Percentiles rank a stretch among this genome's conserved stretches.
Conservation (phyloP, 2,113 vertebrate genomes). For the Castor canadensis region DNA sequence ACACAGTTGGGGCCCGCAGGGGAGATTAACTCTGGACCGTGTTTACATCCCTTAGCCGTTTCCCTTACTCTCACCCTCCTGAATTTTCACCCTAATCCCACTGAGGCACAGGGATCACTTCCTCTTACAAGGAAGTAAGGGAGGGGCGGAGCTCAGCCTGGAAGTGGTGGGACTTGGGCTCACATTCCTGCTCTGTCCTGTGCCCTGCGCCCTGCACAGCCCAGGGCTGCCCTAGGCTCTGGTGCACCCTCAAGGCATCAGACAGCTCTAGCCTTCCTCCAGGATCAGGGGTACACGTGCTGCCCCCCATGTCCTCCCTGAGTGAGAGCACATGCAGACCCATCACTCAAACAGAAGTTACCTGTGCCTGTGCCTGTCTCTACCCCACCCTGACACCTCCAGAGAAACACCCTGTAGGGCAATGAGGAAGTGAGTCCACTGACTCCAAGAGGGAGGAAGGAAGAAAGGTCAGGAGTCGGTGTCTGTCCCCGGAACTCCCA, state of each 20-base stretch:
- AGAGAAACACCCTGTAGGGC: rapidly evolving
- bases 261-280: neutral
- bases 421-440: rapidly evolving
- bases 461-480: too few relatives aligned
- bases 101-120: rapidly evolving
- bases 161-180: neutral
- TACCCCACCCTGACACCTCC: neutral
- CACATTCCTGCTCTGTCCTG: neutral
- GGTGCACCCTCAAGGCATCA: rapidly evolving
- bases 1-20: rapidly evolving
- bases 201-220: neutral
- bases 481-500: neutral
- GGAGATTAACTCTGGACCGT: rapidly evolving
- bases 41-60: rapidly evolving
- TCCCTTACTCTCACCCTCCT: too few relatives aligned
- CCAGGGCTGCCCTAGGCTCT: rapidly evolving
- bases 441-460: neutral
- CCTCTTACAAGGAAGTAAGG: neutral
- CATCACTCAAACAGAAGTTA: rapidly evolving
- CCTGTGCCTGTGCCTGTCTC: neutral
- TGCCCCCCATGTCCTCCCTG: neutral
- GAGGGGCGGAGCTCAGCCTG: rapidly evolving
- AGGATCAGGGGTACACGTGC: neutral
- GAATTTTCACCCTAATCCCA: neutral
- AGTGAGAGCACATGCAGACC: rapidly evolving